Percentiles rank a stretch among this genome's conserved stretches.
These are phyloP conservation scores for Anabas testudineus DNA, from an alignment of 2,797 vertebrate species.

Conservation along the genomic window DNA sequence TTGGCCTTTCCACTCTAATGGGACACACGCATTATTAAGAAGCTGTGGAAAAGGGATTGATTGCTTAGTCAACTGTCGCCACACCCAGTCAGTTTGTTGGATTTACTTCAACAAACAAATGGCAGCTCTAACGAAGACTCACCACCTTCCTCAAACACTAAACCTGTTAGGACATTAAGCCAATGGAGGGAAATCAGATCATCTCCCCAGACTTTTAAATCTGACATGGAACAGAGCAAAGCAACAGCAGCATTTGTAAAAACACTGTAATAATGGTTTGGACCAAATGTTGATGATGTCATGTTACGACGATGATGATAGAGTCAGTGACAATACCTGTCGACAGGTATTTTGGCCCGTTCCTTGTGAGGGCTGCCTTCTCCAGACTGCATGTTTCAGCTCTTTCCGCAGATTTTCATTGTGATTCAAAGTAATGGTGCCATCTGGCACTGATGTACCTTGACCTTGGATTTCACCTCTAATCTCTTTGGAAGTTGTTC, in stretches of 20 bases:
- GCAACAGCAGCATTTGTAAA: not conserved
- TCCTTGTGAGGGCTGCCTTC: too few species aligned
- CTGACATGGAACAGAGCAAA: slow-evolving; percentile 40
- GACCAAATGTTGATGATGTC: too few species aligned
- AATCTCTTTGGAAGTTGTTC: too few species aligned
- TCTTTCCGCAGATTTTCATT: too few species aligned
- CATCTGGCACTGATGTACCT: too few species aligned
- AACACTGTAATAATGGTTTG: not conserved
- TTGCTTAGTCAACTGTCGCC: slow-evolving; percentile 74
- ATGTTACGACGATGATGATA: not conserved
- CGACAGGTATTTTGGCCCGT: too few species aligned
- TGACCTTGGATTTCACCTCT: too few species aligned
- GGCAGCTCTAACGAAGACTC: slow-evolving; percentile 54
- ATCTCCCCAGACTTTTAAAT: slow-evolving; percentile 65
- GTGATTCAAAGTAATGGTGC: too few species aligned
- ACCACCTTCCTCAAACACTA: slow-evolving; percentile 83
- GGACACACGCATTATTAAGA: slow-evolving; percentile 58
- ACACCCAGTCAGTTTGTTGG: slow-evolving; percentile 73
- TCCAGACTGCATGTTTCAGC: too few species aligned
- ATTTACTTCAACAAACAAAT: slow-evolving; percentile 83
- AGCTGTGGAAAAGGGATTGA: slow-evolving; percentile 67
- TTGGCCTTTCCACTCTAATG: slow-evolving; percentile 30
- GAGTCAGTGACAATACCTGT: too few species aligned
- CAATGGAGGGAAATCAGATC: slow-evolving; percentile 83
- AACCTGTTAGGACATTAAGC: slow-evolving; percentile 76